phyloP scores from a whole-genome alignment of 1,140 invertebrate species.

The Tenebrio molitor region DNA sequence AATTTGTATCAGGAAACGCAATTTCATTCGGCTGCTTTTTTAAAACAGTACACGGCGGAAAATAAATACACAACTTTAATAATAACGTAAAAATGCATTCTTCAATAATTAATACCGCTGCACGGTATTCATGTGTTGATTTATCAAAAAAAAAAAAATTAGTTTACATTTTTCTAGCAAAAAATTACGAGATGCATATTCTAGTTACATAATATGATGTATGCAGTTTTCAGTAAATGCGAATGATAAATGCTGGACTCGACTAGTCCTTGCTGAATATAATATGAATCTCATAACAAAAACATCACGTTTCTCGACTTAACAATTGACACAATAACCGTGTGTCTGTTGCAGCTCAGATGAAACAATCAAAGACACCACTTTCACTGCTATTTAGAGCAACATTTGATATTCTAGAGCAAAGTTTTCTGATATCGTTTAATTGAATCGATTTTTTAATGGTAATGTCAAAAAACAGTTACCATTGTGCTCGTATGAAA shows the following conservation, averaged over 20 bases:
- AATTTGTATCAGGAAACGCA: constrained; percentile 49
- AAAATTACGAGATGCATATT: constrained; percentile 28
- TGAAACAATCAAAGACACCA: too few species aligned
- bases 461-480: not conserved
- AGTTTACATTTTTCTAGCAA: constrained; percentile 36
- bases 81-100: constrained; percentile 44
- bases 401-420: too few species aligned
- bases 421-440: not conserved
- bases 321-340: too few species aligned
- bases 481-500: not conserved
- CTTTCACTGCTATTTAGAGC: not conserved
- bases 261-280: too few species aligned
- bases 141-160: constrained; percentile 33
- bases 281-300: not conserved
- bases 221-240: constrained; percentile 16
- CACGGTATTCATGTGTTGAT: constrained; percentile 29
- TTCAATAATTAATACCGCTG: constrained; percentile 30
- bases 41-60: constrained; percentile 38
- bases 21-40: constrained; percentile 48
- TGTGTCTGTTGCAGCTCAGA: too few species aligned
- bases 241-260: too few species aligned
- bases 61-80: constrained; percentile 50
- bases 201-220: constrained; percentile 25
- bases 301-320: not conserved
- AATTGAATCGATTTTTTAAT: constrained; percentile 10